Base-by-base conservation (phyloP, 2,888 invertebrate species). In the Phyto melanocephala region DNA sequence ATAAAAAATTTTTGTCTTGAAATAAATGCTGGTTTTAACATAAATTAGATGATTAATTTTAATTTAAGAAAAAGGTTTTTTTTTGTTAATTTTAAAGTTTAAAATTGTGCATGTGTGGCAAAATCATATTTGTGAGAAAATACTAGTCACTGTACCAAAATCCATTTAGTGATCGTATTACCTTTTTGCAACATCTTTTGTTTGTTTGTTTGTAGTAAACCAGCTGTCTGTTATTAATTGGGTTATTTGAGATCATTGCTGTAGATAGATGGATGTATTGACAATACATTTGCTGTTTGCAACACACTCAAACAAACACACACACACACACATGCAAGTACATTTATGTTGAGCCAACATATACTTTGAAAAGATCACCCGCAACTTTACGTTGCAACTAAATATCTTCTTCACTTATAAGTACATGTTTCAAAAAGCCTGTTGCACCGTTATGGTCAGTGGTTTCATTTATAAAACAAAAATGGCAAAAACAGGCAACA, bases 371-470 rank as follows among this genome's bases (percentile, higher is more conserved):
- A 71, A 75, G 75, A 79, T 82, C 82, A 79, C 82, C 82, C 82
- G 82, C 82, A 79, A 76, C 75, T 71, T 74, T 60, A 60, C 60
- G 74, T 22, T 68, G 67, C 79, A 72, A 80, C 67, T 37, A 22
- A 80, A 80, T 74, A 68, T 80, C 72, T 60, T 72, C 50, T 67
- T 60, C 60, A 11, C 54, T 62, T 52, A 28, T 42, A 62, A 77
- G 68, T 54, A 24, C 22, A 80, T 78, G 71, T 71, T 74, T 74
- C 42, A 52, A 74, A 72, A 72, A 79, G 67, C 72, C 71, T 80
- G 80, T 74, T 77, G 77, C 83, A 80, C 74, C 70, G 80, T 83
- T 83, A 78, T 83, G 83, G 80, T 80, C 80, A 83, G 70, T 80
- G 80, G 83, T 80, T 83, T 70, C 80, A 80, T 80, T 80, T 76